Conservation (phyloP, 2,888 invertebrate species). For the Zootermopsis nevadensis region DNA sequence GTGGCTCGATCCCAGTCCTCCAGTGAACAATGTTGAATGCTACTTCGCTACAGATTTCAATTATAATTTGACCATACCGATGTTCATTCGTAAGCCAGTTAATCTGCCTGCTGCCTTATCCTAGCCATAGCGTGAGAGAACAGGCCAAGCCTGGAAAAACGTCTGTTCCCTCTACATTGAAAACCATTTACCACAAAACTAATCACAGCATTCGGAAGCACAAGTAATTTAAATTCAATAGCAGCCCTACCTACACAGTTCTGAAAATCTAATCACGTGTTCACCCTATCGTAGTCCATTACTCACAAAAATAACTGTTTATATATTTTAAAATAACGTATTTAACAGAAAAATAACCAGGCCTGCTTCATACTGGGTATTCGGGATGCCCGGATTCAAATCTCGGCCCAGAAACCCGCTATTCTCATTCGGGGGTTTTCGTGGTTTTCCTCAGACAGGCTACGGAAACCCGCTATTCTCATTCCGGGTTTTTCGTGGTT, state of each 20-base stretch:
- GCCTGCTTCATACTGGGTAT: no score
- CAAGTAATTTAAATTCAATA: constrained; percentile 23
- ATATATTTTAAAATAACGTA: not conserved
- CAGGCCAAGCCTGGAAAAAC: not conserved
- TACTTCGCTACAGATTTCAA: not conserved
- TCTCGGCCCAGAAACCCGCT: no score
- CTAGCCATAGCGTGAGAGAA: not conserved
- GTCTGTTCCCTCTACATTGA: not conserved
- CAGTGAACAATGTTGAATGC: not conserved
- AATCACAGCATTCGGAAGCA: constrained; percentile 21
- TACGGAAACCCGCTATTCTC: no score
- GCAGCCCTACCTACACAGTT: not conserved
- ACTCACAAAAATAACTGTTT: not conserved
- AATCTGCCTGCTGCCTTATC: not conserved
- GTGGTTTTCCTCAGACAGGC: no score
- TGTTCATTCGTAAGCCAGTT: constrained; percentile 14
- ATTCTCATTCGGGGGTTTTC: no score
- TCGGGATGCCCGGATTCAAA: no score
- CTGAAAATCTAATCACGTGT: not conserved
- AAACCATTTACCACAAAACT: constrained; percentile 14
- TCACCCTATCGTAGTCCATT: not conserved
- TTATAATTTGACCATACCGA: constrained; percentile 11
- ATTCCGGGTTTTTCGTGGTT: no score
- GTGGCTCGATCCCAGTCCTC: not conserved
- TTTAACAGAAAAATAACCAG: no score